Evolutionary conservation across 2,888 invertebrate species (phyloP), one percentile per base, ranked within the genome.

Genomic region (Spodoptera exigua): DNA sequence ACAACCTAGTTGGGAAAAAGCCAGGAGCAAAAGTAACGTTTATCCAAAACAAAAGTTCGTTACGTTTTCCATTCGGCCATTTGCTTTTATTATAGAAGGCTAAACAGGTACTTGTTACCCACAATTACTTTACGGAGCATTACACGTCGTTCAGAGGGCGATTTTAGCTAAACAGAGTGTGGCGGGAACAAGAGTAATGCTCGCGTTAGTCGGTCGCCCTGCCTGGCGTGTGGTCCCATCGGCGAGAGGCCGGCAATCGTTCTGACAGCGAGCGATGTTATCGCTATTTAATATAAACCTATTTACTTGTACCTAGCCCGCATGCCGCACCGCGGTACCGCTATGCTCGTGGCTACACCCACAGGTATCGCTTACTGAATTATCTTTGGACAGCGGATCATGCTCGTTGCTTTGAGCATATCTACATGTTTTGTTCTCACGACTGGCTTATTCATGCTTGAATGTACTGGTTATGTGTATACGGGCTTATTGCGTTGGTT

Each of bases 201-300:
- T 76, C 69, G 73, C 72, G 63, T 70, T 70, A 70, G 71, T 63
- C 58, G 70, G 62, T 37, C 46, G 71, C 52, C 56, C 36, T 46
- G 55, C 84, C 77, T 84, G 83, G 87, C 89, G 89, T 90, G 91
- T 91, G 91, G 90, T 90, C 88, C 76, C 81, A 72, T 81, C 76
- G 74, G 54, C 75, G 81, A 82, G 81, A 80, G 80, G 82, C 58
- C 81, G 74, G 79, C 83, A 85, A 89, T 87, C 87, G 83, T 77
- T 83, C 86, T 83, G 90, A 90, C 88, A 87, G 86, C 77, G 80
- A 79, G 76, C 65, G 91, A 90, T 90, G 81, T 84, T 89, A 91
- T 90, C 89, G 79, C 77, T 71, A 68, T 85, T 82, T 84, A 84
- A 87, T 85, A 83, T 84, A 84, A 85, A 84, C 84, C 82, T 86